Conservation (phyloP, 2,888 invertebrate species). For the Didymodactylos carnosus region DNA sequence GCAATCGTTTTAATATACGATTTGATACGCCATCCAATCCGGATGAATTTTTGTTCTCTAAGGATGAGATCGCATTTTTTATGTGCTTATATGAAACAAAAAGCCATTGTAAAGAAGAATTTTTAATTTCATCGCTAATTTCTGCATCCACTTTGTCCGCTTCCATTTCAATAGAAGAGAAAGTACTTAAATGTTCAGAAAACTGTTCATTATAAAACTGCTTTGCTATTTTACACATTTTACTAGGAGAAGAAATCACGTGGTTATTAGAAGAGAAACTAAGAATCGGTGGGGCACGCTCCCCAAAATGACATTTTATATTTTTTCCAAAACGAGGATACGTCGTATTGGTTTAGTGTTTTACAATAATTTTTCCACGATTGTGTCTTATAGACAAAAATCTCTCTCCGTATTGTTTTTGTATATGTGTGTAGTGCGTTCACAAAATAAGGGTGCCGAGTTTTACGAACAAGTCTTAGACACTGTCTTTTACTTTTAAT, state of each 20-base stretch:
- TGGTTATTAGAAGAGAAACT: neutral
- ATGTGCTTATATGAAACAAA: no score
- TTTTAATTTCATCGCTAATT: no score
- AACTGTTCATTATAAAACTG: neutral
- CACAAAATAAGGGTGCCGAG: neutral
- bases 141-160: no score
- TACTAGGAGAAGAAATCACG: neutral
- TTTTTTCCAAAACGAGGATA: neutral
- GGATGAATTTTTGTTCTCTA: neutral
- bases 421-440: neutral
- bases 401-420: neutral
- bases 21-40: neutral
- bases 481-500: neutral
- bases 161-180: neutral
- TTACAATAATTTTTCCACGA: neutral
- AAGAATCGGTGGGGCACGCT: neutral
- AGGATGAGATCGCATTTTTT: no score
- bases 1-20: neutral
- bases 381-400: neutral
- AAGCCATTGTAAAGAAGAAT: no score
- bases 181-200: neutral
- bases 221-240: neutral
- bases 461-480: neutral
- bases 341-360: neutral
- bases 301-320: neutral